phyloP scores from a whole-genome alignment of 2,888 invertebrate species.

The Idaea straminata region DNA sequence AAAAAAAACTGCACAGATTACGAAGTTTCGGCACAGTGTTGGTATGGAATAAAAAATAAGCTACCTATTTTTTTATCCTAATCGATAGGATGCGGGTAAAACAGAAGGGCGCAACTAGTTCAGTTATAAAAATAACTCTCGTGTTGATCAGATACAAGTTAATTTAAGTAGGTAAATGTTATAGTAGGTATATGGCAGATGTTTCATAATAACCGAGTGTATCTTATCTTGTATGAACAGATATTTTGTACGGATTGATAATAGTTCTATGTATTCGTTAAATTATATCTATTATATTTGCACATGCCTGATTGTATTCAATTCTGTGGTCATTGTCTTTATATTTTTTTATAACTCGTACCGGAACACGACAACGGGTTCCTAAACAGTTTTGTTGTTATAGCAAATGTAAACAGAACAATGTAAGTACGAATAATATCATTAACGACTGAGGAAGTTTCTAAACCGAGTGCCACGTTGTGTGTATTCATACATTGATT shows the following conservation, averaged over 20 bases:
- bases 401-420: not conserved
- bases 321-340: not conserved
- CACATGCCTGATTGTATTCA: not conserved
- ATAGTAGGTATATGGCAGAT: too few relatives aligned
- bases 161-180: too few relatives aligned
- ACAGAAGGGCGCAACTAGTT: too few relatives aligned
- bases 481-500: not conserved
- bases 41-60: too few relatives aligned
- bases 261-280: not conserved
- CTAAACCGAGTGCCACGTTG: not conserved
- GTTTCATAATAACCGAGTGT: too few relatives aligned
- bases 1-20: too few relatives aligned
- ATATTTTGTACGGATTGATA: too few relatives aligned
- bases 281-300: not conserved
- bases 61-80: too few relatives aligned
- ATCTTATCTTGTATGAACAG: conserved; percentile 8
- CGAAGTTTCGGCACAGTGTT: too few relatives aligned
- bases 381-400: not conserved
- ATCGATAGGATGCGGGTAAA: too few relatives aligned
- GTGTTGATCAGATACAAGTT: too few relatives aligned
- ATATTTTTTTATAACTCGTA: not conserved
- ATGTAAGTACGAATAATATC: not conserved
- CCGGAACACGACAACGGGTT: not conserved
- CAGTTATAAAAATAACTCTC: too few relatives aligned
- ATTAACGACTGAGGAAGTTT: not conserved